Base-by-base conservation (phyloP, 2,113 vertebrate species). In the Charadrius vociferus region DNA sequence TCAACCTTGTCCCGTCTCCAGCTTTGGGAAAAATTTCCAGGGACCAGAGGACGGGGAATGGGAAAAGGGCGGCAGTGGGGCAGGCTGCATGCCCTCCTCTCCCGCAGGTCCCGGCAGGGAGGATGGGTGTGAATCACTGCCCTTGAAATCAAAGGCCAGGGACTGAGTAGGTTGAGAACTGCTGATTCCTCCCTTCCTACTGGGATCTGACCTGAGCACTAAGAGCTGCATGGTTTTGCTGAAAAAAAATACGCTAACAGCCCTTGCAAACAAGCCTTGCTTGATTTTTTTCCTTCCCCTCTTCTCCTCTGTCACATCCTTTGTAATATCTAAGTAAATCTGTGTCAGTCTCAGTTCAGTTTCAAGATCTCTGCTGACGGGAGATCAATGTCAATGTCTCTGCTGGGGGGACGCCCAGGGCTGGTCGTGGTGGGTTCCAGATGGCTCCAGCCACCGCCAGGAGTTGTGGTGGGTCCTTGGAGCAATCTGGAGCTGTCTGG, bases 391-490 rank as follows among this genome's bases (percentile, higher is more conserved):
- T 62, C 50, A 1, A 0, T 62, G 34, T 34, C 18, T 85, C 56
- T 80, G 32, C 36, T 86, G 24, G 21, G 17, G 17, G 37, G 9
- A 43, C 10, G 19, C 61, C 16, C 27, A 21, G 24, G 34, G 37
- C 47, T 81, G 24, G 32, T 43, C 10, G 22, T 17, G 14, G 22
- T 30, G 6, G 1, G 21, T 43, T 72, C 47, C 83, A 81, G 52
- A 23, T 2, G 4, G 37, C 29, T 63, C 23, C 50, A 45, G 34
- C 12, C 3, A 47, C 45, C 52, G 62, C 23, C 34, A 53, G 26
- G 21, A 14, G 43, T 0, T 0, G 7, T 1, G 1, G 55, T 13
- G 19, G 14, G 27, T 59, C 27, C 37, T 30, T 32, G 34, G 34
- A 71, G 49, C 10, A 6, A 12, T n/a, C 49, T 62, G 39, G 4